Conservation (phyloP, 2,113 vertebrate species). For the Sarotherodon lohbergeri region DNA sequence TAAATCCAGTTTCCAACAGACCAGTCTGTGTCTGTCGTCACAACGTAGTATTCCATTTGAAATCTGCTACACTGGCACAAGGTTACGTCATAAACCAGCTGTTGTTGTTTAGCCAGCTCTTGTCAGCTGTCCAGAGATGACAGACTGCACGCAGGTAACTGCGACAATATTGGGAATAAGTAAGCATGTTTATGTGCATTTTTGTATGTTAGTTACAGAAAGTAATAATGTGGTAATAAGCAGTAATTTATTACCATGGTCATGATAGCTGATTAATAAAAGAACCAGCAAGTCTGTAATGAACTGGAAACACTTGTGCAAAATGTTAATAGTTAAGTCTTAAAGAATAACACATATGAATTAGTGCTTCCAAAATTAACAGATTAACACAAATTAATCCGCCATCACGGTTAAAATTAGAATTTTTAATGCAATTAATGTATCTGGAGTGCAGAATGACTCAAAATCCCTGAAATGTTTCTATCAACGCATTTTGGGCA, state of each 20-base stretch:
- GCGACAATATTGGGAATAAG: neutral
- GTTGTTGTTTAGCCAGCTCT: neutral
- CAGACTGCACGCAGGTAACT: neutral
- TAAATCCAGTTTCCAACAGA: too few species aligned
- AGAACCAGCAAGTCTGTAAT: neutral
- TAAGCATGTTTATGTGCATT: neutral
- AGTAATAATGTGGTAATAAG: neutral
- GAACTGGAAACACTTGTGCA: too few species aligned
- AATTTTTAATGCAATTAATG: neutral
- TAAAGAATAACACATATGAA: neutral
- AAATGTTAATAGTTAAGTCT: too few species aligned
- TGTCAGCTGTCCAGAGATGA: neutral
- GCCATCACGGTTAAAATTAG: accelerated
- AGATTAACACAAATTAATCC: accelerated
- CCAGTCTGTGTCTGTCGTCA: too few species aligned
- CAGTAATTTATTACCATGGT: neutral
- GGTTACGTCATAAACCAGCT: neutral
- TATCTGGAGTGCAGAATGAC: neutral
- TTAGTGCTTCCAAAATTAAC: neutral
- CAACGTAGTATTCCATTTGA: too few species aligned
- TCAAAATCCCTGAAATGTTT: neutral
- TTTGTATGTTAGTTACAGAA: neutral
- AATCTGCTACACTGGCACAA: neutral
- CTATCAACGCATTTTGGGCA: neutral
- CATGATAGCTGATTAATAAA: neutral